Evolutionary conservation across 2,113 vertebrate genomes (phyloP).

Genomic region (Sisor rabdophorus): DNA sequence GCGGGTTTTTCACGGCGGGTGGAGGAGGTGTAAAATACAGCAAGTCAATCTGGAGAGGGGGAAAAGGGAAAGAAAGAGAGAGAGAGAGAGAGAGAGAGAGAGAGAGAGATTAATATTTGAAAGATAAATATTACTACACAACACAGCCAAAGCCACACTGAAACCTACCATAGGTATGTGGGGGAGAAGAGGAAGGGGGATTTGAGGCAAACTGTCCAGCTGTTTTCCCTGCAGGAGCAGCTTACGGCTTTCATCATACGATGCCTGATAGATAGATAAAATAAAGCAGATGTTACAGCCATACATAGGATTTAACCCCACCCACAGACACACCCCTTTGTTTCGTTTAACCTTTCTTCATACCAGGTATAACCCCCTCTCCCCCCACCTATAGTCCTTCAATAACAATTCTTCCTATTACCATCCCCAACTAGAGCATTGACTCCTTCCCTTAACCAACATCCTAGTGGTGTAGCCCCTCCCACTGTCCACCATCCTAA

Average conservation of each 20-base stretch:
- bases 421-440: too few relatives aligned
- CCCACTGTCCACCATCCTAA: too few relatives aligned
- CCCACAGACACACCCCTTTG: background rate
- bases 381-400: too few relatives aligned
- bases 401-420: too few relatives aligned
- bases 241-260: conserved; percentile 80
- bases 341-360: too few relatives aligned
- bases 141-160: background rate
- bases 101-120: background rate
- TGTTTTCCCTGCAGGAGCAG: conserved; percentile 77
- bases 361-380: too few relatives aligned
- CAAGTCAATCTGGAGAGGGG: conserved; percentile 15
- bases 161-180: conserved; percentile 70
- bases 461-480: too few relatives aligned
- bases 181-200: conserved; percentile 75
- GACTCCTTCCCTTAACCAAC: too few relatives aligned
- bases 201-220: conserved; percentile 78
- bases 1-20: conserved; percentile 25
- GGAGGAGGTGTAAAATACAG: conserved; percentile 47
- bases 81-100: background rate
- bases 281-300: background rate
- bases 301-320: background rate
- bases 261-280: conserved; percentile 58
- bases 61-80: background rate
- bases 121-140: background rate